Evolutionary conservation across 2,797 vertebrate genomes (phyloP), one percentile per base, ranked within the genome.

Genomic region (Amblyraja radiata): DNA sequence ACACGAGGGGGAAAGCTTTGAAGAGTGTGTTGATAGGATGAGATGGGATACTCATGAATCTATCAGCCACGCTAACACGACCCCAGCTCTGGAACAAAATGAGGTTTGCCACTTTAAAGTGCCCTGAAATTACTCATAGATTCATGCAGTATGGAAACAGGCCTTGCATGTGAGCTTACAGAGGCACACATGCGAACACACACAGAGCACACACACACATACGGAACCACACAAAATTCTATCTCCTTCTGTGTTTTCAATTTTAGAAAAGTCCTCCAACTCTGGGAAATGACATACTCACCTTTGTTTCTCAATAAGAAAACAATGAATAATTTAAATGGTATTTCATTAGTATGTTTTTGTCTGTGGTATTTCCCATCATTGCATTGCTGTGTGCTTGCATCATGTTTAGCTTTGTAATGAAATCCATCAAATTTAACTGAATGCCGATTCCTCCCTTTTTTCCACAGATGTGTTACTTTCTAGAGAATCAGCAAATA

Each of bases 331-430:
- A 28, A 73, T 92, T 13, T 54, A 28, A 25, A 36, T 92, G 71
- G 71, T 1, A 92, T 92, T 68, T 91, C 68, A 91, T 92, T 8
- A 16, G 32, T 76, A 25, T 92, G 90, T 92, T 92, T 92, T 74
- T 88, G 68, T 92, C 73, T 92, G 90, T 92, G 90, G 71, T 76
- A 54, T 76, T 92, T 92, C 71, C 90, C 90, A 92, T 28, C 23
- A 71, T n/a, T 92, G 73, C 90, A 92, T 92, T 76, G 23, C 46
- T 92, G 36, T 74, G 39, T 76, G 39, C 76, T 92, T 92, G 73
- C 90, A 92, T 92, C 90, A 92, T 76, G 23, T 91, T 92, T 13
- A 74, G 68, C n/a, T 23, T 25, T 92, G 58, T 76, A 92, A 92
- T 92, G 90, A 92, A 92, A 54, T 58, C 90, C 71, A 92, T 92